Evolutionary conservation across 2,888 invertebrate species (phyloP).

Genomic region (Tipula vernalis): DNA sequence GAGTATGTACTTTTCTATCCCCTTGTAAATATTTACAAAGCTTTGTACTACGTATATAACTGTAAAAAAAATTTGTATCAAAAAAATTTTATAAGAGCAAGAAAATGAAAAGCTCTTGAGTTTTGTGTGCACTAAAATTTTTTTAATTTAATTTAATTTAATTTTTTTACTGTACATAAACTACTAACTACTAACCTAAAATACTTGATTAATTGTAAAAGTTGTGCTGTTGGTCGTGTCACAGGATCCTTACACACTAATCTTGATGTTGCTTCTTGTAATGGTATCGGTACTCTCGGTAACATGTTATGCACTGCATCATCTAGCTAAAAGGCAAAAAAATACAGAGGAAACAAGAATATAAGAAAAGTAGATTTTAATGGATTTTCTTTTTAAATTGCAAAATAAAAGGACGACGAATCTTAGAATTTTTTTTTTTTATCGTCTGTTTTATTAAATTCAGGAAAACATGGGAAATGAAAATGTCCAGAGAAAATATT

Average conservation of each 20-base stretch:
- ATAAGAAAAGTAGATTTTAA: background rate
- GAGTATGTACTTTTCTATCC: background rate
- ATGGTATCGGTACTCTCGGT: conserved; percentile 64
- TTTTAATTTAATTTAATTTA: background rate
- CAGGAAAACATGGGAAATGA: background rate
- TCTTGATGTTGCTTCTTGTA: conserved; percentile 79
- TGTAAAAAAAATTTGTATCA: background rate
- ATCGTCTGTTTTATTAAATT: too few relatives aligned
- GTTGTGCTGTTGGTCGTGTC: conserved; percentile 80
- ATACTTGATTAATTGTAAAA: conserved; percentile 79
- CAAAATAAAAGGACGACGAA: background rate
- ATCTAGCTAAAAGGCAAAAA: conserved; percentile 53
- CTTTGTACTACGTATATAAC: background rate
- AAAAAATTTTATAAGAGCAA: background rate
- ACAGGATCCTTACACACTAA: conserved; percentile 73
- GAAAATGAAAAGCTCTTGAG: background rate
- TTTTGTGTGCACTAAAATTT: background rate
- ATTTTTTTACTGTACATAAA: conserved; percentile 10
- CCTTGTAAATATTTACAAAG: background rate
- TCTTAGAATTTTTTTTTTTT: background rate
- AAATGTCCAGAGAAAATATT: background rate
- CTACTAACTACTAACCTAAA: conserved; percentile 55
- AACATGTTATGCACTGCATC: conserved; percentile 66
- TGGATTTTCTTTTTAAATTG: background rate
- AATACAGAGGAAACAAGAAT: background rate